A percentile compares a stretch with the other conserved stretches of the same genome.
phyloP scores from a whole-genome alignment of 2,888 invertebrate species.

The Gisinianus flammeolus region DNA sequence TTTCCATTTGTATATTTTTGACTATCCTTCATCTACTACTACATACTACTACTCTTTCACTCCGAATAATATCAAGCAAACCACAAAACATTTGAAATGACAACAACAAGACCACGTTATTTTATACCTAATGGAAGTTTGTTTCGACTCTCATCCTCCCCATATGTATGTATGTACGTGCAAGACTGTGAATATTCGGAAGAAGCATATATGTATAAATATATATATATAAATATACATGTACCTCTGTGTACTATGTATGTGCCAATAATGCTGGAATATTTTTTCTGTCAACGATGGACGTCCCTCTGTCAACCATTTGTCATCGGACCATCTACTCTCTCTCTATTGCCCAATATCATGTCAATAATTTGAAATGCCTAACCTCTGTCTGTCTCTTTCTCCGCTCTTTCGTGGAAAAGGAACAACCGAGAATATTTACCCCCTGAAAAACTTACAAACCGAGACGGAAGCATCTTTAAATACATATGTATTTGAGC shows the following conservation, averaged over 20 bases:
- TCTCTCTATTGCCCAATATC: not conserved
- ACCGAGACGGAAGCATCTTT: not conserved
- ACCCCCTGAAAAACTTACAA: not conserved
- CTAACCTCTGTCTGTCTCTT: not conserved
- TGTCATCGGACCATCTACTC: not conserved
- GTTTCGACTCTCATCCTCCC: not conserved
- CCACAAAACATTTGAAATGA: constrained; percentile 5
- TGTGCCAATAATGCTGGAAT: too few species aligned
- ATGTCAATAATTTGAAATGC: not conserved
- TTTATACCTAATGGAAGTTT: not conserved
- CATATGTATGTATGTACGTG: not conserved
- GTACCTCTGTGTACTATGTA: too few species aligned
- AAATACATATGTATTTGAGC: not conserved
- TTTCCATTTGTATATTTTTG: constrained; percentile 13
- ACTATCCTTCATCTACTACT: not conserved
- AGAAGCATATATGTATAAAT: not conserved
- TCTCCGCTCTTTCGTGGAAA: not conserved
- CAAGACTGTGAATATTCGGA: not conserved
- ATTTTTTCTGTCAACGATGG: too few species aligned
- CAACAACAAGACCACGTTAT: not conserved
- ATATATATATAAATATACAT: not conserved
- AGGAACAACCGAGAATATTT: not conserved
- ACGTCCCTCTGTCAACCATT: not conserved
- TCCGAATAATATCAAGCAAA: constrained; percentile 12
- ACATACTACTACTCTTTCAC: not conserved